Conservation (phyloP, 2,888 invertebrate genomes). For the Ceratothoa steindachneri region DNA sequence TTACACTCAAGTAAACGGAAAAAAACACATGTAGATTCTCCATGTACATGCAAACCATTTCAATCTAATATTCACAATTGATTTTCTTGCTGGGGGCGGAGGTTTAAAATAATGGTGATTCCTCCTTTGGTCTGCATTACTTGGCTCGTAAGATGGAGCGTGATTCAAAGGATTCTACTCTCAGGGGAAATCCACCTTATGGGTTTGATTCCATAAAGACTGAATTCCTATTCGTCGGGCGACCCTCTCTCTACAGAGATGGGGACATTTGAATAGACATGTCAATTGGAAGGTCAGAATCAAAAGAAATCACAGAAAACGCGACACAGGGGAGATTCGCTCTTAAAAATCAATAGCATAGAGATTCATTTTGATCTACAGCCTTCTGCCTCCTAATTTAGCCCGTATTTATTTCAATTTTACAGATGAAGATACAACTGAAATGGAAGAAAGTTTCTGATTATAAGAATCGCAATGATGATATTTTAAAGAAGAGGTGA, state of each 20-base stretch:
- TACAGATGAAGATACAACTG: constrained; percentile 32
- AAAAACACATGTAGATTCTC: too few species aligned
- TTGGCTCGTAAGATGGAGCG: not conserved
- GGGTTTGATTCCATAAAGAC: constrained; percentile 3
- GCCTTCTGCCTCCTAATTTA: constrained; percentile 13
- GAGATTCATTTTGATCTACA: not conserved
- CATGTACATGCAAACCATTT: too few species aligned
- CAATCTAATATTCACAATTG: not conserved
- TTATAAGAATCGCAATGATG: not conserved
- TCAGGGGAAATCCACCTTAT: constrained; percentile 24
- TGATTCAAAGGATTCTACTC: not conserved
- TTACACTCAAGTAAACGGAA: too few species aligned
- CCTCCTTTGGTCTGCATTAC: not conserved
- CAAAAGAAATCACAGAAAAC: not conserved
- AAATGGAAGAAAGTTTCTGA: constrained; percentile 17
- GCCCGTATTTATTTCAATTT: constrained; percentile 23
- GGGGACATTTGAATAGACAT: constrained; percentile 34
- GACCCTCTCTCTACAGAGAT: constrained; percentile 15
- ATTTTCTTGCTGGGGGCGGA: not conserved
- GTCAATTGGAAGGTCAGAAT: constrained; percentile 30
- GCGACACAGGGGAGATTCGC: not conserved
- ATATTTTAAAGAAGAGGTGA: not conserved
- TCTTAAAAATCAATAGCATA: not conserved
- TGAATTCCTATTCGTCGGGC: not conserved
- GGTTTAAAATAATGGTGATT: not conserved